Conservation (phyloP, 2,797 vertebrate species). For the Alcedo quadribrachys region DNA sequence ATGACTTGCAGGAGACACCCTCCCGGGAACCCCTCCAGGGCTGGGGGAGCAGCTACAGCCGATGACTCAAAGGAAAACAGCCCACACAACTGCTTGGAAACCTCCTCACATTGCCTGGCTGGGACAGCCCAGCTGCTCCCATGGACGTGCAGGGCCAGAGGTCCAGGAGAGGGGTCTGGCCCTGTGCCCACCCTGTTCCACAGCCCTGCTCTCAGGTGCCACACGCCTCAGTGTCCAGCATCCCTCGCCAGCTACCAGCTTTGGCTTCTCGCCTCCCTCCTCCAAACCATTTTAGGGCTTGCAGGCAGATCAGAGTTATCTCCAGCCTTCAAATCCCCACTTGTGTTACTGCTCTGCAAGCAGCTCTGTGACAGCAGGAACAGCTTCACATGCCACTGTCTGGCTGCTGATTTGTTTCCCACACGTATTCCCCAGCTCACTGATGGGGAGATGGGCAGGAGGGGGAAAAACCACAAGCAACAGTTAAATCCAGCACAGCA, state of each 20-base stretch:
- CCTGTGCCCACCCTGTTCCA: neutral
- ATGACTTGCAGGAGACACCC: neutral
- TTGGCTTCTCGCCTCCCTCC: neutral
- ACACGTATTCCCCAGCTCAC: neutral
- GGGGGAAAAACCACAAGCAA: too few species aligned
- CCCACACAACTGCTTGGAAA: neutral
- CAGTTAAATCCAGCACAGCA: neutral
- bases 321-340: neutral
- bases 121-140: neutral
- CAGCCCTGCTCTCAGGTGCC: neutral
- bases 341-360: neutral
- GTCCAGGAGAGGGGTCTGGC: neutral
- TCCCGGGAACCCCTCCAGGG: neutral
- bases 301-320: neutral
- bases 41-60: neutral
- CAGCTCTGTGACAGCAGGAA: neutral
- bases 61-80: neutral
- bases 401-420: neutral
- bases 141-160: fast-evolving
- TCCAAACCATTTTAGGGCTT: neutral
- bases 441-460: neutral
- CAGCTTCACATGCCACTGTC: neutral
- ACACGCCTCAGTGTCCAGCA: neutral
- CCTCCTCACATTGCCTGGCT: neutral
- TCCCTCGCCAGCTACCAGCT: neutral